These are phyloP conservation scores for Drosophila sucinea DNA, from an alignment of 1,140 invertebrate species.

Conservation along the genomic window DNA sequence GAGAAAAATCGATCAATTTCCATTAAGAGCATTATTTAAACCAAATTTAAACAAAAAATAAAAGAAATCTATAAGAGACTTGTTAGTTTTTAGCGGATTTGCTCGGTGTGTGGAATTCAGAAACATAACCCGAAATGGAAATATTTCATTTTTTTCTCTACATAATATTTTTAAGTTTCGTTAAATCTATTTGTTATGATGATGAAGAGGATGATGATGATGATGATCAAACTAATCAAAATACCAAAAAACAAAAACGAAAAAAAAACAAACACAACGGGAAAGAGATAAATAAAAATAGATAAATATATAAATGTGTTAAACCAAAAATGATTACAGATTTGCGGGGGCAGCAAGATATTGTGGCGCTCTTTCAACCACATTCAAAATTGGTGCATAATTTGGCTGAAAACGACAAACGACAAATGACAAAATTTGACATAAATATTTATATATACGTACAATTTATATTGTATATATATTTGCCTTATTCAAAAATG, in stretches of 20 bases:
- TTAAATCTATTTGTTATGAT: conserved; percentile 59
- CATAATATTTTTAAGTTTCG: conserved; percentile 44
- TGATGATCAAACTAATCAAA: conserved; percentile 55
- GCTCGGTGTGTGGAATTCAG: neutral
- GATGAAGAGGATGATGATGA: conserved; percentile 26
- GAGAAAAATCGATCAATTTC: conserved; percentile 24
- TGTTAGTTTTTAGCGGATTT: too few relatives aligned
- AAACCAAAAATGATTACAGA: conserved; percentile 21
- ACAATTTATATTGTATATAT: conserved; percentile 44
- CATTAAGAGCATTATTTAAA: neutral
- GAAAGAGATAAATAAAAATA: conserved; percentile 51
- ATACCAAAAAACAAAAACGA: conserved; percentile 21
- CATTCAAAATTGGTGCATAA: conserved; percentile 67
- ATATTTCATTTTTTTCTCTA: conserved; percentile 50
- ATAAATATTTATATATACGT: conserved; percentile 46
- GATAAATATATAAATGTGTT: conserved; percentile 36
- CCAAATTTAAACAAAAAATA: too few relatives aligned
- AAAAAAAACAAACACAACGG: conserved; percentile 12
- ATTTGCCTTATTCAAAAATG: conserved; percentile 65
- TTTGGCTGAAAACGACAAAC: conserved; percentile 53
- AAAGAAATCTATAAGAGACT: too few relatives aligned
- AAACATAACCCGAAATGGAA: conserved; percentile 19
- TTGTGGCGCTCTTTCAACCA: conserved; percentile 23
- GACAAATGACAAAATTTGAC: conserved; percentile 41
- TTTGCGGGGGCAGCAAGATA: conserved; percentile 29